Evolutionary conservation across 2,113 vertebrate species (phyloP).

Genomic region (Pimephales promelas): DNA sequence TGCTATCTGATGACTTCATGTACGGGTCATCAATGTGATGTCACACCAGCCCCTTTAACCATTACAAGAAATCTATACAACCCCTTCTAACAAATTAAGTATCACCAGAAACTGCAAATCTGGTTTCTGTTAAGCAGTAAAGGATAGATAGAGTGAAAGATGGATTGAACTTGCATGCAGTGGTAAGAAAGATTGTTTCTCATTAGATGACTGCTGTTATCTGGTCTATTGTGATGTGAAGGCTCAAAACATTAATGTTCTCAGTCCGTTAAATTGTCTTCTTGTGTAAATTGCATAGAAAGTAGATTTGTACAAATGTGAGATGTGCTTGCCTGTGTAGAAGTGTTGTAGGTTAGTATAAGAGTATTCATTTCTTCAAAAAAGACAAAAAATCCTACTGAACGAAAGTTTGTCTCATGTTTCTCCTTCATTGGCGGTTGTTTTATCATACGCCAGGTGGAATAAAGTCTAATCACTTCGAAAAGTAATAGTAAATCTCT

Average conservation of each 20-base stretch:
- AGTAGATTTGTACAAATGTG: background rate
- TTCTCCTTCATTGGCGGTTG: background rate
- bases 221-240: conserved; percentile 21
- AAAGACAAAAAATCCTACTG: too few relatives aligned
- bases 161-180: background rate
- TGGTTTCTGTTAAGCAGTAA: background rate
- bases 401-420: background rate
- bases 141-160: background rate
- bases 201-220: background rate
- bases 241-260: background rate
- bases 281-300: conserved; percentile 8
- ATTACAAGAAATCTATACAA: background rate
- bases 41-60: background rate
- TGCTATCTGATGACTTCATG: conserved; percentile 46
- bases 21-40: conserved; percentile 33
- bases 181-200: background rate
- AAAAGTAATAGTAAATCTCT: background rate
- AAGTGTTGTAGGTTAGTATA: background rate
- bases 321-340: background rate
- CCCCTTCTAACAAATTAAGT: too few relatives aligned
- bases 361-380: too few relatives aligned
- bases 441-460: background rate
- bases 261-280: background rate
- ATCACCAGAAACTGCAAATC: conserved; percentile 3
- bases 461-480: background rate